Evolutionary conservation across 2,797 vertebrate genomes (phyloP), one percentile per base, ranked within the genome.

Genomic region (Urophycis tenuis): DNA sequence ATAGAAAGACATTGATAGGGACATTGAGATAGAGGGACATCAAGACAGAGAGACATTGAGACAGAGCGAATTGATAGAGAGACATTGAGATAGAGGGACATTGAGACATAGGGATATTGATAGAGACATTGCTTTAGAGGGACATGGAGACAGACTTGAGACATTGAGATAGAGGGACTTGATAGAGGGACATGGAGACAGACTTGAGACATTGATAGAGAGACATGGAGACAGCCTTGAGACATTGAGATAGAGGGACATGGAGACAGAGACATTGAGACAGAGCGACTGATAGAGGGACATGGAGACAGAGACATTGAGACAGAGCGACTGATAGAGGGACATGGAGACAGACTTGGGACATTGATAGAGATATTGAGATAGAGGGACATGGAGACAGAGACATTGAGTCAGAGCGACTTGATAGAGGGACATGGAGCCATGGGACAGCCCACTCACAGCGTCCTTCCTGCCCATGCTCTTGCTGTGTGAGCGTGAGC

Each of bases 401-500:
- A 34, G 69, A 14, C 33, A 72, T 8, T 2, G n/a, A 53, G 10
- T 41, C 3, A 30, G 36, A 32, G 29, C 34, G 5, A 74, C 15
- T 22, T 19, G 3, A 25, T 8, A 19, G 39, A 53, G 17, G 33
- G 49, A 67, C 10, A 10, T 3, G 25, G 19, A 25, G 29, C 64
- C 11, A 31, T 32, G 29, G 34, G 6, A 74, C 19, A 30, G 3
- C 12, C 22, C 8, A 10, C 96, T 93, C 89, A 98, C 96, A 81
- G 89, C 91, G 80, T 99, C 97, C 81, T 95, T 98, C 84, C 94
- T 95, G 89, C 94, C 94, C 90, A 97, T 94, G 30, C 93, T 95
- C 93, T 96, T 98, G 92, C 96, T 99, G 85, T 97, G 96, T 60
- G 97, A 99, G 74, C 96, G 96, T 0, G 97, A 97, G 60, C 96